phyloP scores from a whole-genome alignment of 2,888 invertebrate species.

The Ormyrus pomaceus region DNA sequence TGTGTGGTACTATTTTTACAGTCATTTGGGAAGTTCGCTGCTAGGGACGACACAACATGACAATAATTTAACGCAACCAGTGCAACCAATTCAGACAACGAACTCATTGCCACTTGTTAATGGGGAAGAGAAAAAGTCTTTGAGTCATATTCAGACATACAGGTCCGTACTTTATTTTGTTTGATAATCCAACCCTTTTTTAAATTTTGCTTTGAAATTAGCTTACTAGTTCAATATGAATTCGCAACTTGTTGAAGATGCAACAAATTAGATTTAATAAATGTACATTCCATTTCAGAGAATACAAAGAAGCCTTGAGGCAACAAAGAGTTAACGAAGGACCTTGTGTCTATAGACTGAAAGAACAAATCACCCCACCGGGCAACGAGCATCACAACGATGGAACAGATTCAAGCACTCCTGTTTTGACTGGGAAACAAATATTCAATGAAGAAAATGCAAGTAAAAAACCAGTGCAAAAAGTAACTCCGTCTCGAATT shows the following conservation, averaged over 20 bases:
- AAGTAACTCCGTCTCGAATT: slow-evolving; percentile 87
- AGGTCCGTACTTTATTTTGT: slow-evolving; percentile 76
- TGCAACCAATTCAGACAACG: slow-evolving; percentile 65
- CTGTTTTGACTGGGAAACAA: slow-evolving; percentile 64
- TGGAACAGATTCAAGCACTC: slow-evolving; percentile 63
- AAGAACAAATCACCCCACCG: slow-evolving; percentile 79
- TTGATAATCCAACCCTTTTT: slow-evolving; percentile 39
- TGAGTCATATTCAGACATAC: slow-evolving; percentile 85
- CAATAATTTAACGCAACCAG: slow-evolving; percentile 63
- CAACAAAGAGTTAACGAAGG: slow-evolving; percentile 89
- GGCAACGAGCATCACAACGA: slow-evolving; percentile 66
- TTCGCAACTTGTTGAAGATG: too few species aligned
- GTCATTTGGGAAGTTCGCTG: slow-evolving; percentile 68
- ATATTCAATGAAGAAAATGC: slow-evolving; percentile 75
- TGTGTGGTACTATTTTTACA: slow-evolving; percentile 61
- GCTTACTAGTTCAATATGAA: background rate
- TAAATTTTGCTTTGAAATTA: slow-evolving; percentile 22
- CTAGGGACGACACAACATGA: slow-evolving; percentile 62
- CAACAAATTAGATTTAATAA: too few species aligned
- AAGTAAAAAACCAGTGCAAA: slow-evolving; percentile 84
- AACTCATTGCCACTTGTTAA: slow-evolving; percentile 73
- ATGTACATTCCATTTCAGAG: slow-evolving; percentile 77
- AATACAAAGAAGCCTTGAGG: slow-evolving; percentile 93
- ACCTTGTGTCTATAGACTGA: slow-evolving; percentile 82
- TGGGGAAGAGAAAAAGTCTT: slow-evolving; percentile 82